phyloP scores from a whole-genome alignment of 1,140 invertebrate species.

The Drosophila azteca region DNA sequence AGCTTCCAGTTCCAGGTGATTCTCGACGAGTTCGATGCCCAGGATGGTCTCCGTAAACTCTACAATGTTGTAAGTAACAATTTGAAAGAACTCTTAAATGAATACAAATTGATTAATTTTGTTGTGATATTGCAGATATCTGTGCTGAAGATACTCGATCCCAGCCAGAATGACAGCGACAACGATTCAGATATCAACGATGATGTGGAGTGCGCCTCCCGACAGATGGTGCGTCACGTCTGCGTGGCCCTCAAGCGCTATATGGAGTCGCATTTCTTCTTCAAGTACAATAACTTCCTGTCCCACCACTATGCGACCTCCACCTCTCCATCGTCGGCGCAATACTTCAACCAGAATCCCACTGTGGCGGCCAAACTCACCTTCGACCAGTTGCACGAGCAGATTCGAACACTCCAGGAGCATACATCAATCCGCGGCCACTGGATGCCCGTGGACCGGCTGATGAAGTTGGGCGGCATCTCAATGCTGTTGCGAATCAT shows the following conservation, averaged over 20 bases:
- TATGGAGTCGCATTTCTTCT: constrained; percentile 94
- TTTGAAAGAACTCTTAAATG: no score
- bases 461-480: constrained; percentile 93
- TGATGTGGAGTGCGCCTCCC: constrained; percentile 95
- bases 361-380: constrained; percentile 84
- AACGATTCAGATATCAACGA: constrained; percentile 88
- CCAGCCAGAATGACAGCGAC: constrained; percentile 89
- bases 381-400: constrained; percentile 92
- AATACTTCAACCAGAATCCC: constrained; percentile 64
- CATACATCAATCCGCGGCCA: constrained; percentile 89
- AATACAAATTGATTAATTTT: no score
- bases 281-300: constrained; percentile 92
- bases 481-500: constrained; percentile 93
- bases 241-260: constrained; percentile 95
- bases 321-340: constrained; percentile 32
- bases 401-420: constrained; percentile 92
- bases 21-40: constrained; percentile 95
- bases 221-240: constrained; percentile 97
- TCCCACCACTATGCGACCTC: constrained; percentile 83
- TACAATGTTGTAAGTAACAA: constrained; percentile 92
- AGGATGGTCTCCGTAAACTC: constrained; percentile 95
- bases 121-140: constrained; percentile 87
- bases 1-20: constrained; percentile 96
- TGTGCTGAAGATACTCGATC: constrained; percentile 85
- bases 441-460: constrained; percentile 94